Base-by-base conservation (phyloP, 2,797 vertebrate genomes). In the Poeciliopsis presidionis region DNA sequence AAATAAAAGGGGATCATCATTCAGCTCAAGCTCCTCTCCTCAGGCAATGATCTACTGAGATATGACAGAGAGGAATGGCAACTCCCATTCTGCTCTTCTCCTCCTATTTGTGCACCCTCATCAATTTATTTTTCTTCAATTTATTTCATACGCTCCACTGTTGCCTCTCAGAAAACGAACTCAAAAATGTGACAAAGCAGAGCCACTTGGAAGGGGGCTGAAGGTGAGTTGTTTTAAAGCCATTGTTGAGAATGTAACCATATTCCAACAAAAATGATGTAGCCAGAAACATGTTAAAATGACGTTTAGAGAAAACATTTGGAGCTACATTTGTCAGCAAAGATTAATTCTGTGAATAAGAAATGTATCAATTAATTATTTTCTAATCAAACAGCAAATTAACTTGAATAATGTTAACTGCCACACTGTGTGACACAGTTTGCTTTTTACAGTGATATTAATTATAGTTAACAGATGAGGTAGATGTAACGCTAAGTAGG, bases 1-100 rank as follows among this genome's bases (percentile, higher is more conserved):
- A 74, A 78, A 77, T 65, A 90, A 84, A 81, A 77, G 69, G 72
- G 11, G 61, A 78, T 86, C 76, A 53, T 81, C 77, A 93, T 93
- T 88, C 91, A 75, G 78, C 83, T 93, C 86, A 86, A 28, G 81
- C 75, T 85, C 45, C 71, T 65, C 77, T 85, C 89, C 85, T 79
- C 73, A 33, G 86, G 89, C 91, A 86, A 75, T 81, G 69, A 88
- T 84, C 84, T 86, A 78, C 59, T 78, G 77, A 87, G 81, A 74
- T 51, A 80, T 88, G 82, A 90, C 80, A 75, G 78, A 78, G 72
- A 78, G 59, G 63, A 81, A 75, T 85, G 78, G 88, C 87, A 89
- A 65, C 63, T 28, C 36, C 46, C 8, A 73, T 59, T 80, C 81
- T 73, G 75, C 55, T 30, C 74, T 81, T 59, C 25, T 72, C 65